These are phyloP conservation scores for Sesia apiformis DNA, from an alignment of 2,888 invertebrate genomes.

Conservation along the genomic window DNA sequence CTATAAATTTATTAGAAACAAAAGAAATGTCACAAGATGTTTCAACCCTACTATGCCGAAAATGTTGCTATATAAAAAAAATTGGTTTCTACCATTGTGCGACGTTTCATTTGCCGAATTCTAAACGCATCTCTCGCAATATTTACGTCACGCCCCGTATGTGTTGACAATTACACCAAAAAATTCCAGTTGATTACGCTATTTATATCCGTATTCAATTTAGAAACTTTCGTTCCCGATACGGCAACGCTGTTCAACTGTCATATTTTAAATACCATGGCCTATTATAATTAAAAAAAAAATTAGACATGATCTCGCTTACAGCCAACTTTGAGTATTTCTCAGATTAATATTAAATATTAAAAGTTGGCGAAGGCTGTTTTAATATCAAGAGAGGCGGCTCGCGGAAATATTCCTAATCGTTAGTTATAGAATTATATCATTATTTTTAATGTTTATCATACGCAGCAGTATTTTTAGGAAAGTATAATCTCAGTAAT, in stretches of 20 bases:
- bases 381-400: not conserved
- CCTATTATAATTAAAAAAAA: slow-evolving; percentile 24
- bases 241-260: not conserved
- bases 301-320: slow-evolving; percentile 26
- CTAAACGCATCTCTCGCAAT: not conserved
- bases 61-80: not conserved
- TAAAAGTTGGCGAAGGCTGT: slow-evolving; percentile 15
- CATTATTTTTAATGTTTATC: slow-evolving; percentile 70
- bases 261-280: slow-evolving; percentile 13
- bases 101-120: not conserved
- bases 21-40: too few species aligned
- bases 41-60: not conserved
- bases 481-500: slow-evolving; percentile 53
- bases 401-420: slow-evolving; percentile 24
- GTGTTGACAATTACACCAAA: not conserved
- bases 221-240: not conserved
- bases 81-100: not conserved
- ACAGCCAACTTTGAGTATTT: slow-evolving; percentile 22
- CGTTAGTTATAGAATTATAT: slow-evolving; percentile 64
- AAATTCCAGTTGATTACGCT: not conserved
- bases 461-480: slow-evolving; percentile 71
- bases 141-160: not conserved
- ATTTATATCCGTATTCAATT: not conserved
- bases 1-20: too few species aligned
- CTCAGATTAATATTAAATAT: slow-evolving; percentile 5